phyloP scores from a whole-genome alignment of 2,113 vertebrate genomes.

The Pelecanoides urinatrix region DNA sequence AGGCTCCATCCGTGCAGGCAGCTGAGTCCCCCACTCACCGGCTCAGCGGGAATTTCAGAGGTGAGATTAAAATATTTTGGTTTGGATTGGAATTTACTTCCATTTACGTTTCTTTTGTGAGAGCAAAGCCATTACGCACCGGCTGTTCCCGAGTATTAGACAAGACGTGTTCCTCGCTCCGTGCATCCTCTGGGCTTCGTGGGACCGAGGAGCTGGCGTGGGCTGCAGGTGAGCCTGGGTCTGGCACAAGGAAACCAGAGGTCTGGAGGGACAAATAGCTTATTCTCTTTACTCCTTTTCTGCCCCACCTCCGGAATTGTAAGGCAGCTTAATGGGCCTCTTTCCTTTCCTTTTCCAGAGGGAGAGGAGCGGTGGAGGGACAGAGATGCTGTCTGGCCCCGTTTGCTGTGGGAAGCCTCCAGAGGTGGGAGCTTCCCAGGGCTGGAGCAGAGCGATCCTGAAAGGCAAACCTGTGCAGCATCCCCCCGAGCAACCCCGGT shows the following conservation, averaged over 20 bases:
- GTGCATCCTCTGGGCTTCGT: background rate
- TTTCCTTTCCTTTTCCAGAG: background rate
- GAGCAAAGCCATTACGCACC: background rate
- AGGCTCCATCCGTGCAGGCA: accelerated
- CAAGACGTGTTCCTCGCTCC: background rate
- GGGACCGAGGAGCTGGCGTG: background rate
- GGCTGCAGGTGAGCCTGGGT: background rate
- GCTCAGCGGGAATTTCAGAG: background rate
- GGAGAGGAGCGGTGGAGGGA: background rate
- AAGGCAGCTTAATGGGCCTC: background rate
- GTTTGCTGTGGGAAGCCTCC: background rate
- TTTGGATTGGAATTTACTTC: background rate
- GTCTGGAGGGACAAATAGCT: background rate
- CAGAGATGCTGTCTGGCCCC: background rate
- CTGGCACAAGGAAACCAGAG: background rate
- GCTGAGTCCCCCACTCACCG: background rate
- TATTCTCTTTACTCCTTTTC: background rate
- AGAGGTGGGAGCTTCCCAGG: background rate
- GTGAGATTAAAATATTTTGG: background rate
- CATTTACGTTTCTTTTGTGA: background rate
- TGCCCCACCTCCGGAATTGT: background rate
- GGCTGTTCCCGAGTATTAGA: background rate
- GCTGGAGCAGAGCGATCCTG: background rate
- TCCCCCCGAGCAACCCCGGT: too few species aligned
- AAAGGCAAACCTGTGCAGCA: accelerated